Conservation (phyloP, 2,797 vertebrate genomes). For the Scyliorhinus canicula region DNA sequence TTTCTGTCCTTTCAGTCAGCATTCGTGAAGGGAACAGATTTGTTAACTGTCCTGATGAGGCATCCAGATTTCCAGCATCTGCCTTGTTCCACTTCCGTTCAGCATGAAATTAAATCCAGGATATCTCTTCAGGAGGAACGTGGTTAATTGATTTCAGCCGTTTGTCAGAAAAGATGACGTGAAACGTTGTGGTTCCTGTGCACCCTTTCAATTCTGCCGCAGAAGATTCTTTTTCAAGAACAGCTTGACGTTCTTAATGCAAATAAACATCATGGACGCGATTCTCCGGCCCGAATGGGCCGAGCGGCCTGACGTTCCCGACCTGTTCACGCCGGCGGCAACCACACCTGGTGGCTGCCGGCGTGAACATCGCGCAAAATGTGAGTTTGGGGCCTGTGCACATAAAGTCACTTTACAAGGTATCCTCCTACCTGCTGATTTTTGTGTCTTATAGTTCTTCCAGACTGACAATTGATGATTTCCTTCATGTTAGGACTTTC, state of each 20-base stretch:
- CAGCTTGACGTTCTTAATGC: not conserved
- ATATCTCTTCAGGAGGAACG: not conserved
- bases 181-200: not conserved
- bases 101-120: not conserved
- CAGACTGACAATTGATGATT: not conserved
- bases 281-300: no score
- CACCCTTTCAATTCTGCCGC: not conserved
- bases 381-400: no score
- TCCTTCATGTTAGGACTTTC: not conserved
- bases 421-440: not conserved
- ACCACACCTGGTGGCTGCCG: no score
- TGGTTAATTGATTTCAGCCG: not conserved
- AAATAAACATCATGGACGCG: no score
- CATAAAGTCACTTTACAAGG: not conserved
- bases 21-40: no score
- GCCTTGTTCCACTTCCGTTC: not conserved
- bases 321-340: no score
- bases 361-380: no score
- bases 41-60: no score
- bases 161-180: not conserved
- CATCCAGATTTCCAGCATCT: not conserved
- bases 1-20: no score
- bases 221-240: conserved; percentile 24
- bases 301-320: no score
- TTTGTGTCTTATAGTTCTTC: not conserved